Conservation (phyloP, 35 echinoderm and acorn worm genomes). For the Apostichopus parvimensis region DNA sequence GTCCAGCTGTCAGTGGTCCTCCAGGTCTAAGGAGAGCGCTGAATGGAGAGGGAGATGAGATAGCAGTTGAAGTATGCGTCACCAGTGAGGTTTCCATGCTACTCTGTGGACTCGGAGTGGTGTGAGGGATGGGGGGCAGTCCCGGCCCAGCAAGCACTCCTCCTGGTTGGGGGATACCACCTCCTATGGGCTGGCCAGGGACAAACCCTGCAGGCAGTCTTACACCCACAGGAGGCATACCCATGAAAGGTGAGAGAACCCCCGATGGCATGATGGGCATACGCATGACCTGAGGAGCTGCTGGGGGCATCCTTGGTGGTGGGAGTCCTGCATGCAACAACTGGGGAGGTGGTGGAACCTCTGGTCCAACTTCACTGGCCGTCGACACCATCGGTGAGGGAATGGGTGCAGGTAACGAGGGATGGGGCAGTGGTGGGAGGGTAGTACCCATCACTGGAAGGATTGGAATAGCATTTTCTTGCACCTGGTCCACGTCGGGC, state of each 20-base stretch:
- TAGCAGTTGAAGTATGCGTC: conserved; percentile 23
- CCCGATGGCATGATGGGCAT: conserved; percentile 76
- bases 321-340: conserved; percentile 47
- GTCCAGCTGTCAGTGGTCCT: background rate
- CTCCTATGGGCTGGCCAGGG: conserved; percentile 57
- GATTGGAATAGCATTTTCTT: conserved; percentile 5
- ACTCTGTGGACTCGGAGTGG: conserved; percentile 12
- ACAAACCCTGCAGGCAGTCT: conserved; percentile 77
- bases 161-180: conserved; percentile 51
- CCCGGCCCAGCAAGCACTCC: conserved; percentile 53
- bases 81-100: conserved; percentile 2
- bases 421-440: conserved; percentile 36
- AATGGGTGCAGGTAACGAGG: conserved; percentile 39
- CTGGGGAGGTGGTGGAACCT: conserved; percentile 32
- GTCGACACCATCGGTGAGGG: conserved; percentile 11
- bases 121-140: conserved; percentile 34
- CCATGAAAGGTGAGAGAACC: conserved; percentile 77
- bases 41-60: conserved; percentile 34
- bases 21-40: conserved; percentile 42
- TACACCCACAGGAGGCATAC: conserved; percentile 71
- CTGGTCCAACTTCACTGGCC: conserved; percentile 10
- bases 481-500: background rate
- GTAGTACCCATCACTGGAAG: conserved; percentile 1
- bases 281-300: conserved; percentile 53
- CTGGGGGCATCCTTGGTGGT: conserved; percentile 30